Conservation (phyloP, 2,888 invertebrate species). For the Protophormia terraenovae region DNA sequence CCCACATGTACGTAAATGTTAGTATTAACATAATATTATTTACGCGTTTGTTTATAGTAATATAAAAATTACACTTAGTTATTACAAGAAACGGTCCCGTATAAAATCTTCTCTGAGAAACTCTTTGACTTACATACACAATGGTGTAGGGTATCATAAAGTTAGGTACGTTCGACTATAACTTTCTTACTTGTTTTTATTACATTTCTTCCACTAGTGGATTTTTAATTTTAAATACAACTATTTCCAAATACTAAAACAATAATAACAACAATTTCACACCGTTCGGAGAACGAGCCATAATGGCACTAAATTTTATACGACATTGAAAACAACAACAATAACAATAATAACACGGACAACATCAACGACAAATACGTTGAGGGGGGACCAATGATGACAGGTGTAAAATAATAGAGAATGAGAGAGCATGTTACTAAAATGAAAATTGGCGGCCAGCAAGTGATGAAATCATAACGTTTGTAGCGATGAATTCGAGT, state of each 20-base stretch:
- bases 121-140: no score
- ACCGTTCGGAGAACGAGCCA: constrained; percentile 17
- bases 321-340: constrained; percentile 51
- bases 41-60: no score
- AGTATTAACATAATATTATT: no score
- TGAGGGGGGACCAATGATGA: background rate
- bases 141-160: no score
- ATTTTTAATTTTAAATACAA: constrained; percentile 48
- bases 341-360: background rate
- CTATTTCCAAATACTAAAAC: constrained; percentile 42
- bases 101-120: no score
- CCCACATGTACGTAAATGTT: no score
- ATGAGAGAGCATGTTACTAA: background rate
- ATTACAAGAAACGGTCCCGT: no score
- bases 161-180: no score
- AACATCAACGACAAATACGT: background rate
- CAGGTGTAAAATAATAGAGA: constrained; percentile 24
- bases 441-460: constrained; percentile 12
- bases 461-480: constrained; percentile 32
- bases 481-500: background rate
- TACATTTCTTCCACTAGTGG: background rate
- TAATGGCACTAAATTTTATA: constrained; percentile 16
- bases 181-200: background rate
- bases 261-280: constrained; percentile 7
- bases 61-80: no score